Base-by-base conservation (phyloP, 2,888 invertebrate genomes). In the Ellobium chinense region DNA sequence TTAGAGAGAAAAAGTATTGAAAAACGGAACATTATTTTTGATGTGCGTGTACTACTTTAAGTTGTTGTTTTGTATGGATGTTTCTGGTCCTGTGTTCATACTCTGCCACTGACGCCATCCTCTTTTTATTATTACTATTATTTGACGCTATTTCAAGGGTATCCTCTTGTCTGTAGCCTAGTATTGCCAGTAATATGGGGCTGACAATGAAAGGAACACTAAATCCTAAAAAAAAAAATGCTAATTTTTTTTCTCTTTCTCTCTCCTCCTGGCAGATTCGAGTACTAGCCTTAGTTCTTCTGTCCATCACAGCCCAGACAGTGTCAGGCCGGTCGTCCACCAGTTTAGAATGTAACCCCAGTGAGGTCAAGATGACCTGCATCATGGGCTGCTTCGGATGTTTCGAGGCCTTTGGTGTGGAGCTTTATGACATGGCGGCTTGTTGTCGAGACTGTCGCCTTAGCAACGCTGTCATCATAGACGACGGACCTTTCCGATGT, bases 401-500 rank as follows among this genome's bases (percentile, higher is more conserved):
- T 78, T 83, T 83, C 73, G 80, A 83, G 46, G 63, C 84, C 12
- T 85, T 68, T 66, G 85, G 83, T 14, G 82, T 80, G 21, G 77
- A 82, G 34, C 60, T 85, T 34, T 85, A 85, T 68, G 82, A 83
- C 62, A 83, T 84, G 74, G 85, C 83, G 1, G 80, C 85, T 14
- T 85, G 85, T 39, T 85, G 85, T 73, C 36, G 80, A 14, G 80
- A 83, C 77, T 85, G 85, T 37, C 77, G 82, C 21, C 31, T 68
- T 2, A 82, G 80, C 37, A 56, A 83, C 39, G 79, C 82, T 9
- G 76, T 69, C 21, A 29, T 84, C 29, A 83, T 85, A n/a, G 85
- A 85, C 78, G 78, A 84, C 34, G 85, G 85, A 2, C 85, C 85
- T 29, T 37, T 75, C 18, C 62, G 60, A 14, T 85, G 85, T 37